These are phyloP conservation scores for Drosophila kepulauana DNA, from an alignment of 1,140 invertebrate genomes.

Conservation along the genomic window DNA sequence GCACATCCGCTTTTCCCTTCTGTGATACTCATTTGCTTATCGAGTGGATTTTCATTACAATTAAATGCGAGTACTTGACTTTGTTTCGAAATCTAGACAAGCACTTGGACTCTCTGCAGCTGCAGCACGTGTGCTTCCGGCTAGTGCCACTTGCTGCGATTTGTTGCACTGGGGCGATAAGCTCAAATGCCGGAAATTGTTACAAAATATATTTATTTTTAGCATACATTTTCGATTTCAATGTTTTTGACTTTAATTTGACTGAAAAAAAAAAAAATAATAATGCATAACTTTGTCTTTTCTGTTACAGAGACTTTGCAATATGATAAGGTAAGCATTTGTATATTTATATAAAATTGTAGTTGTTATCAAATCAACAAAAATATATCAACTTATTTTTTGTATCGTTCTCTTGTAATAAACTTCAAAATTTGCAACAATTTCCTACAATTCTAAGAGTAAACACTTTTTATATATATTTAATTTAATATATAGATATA, in stretches of 20 bases:
- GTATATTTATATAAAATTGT: too few species aligned
- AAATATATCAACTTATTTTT: too few species aligned
- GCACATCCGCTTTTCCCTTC: conserved; percentile 59
- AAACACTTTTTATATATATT: too few species aligned
- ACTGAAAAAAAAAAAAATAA: not conserved
- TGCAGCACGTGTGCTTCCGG: conserved; percentile 54
- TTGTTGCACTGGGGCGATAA: conserved; percentile 1
- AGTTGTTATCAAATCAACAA: too few species aligned
- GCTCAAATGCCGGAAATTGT: conserved; percentile 21
- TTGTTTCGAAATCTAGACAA: conserved; percentile 18
- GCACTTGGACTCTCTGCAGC: conserved; percentile 12
- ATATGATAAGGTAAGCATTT: not conserved
- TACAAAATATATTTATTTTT: not conserved
- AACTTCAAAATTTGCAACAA: too few species aligned
- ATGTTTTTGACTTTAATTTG: not conserved
- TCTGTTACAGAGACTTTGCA: not conserved
- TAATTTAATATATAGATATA: too few species aligned
- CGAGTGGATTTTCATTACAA: conserved; percentile 24
- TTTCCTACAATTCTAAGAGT: too few species aligned
- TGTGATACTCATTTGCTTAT: conserved; percentile 9
- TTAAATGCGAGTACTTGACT: conserved; percentile 22
- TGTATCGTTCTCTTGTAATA: too few species aligned
- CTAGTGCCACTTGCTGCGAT: conserved; percentile 41
- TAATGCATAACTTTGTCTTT: not conserved
- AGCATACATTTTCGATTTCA: not conserved